Conservation (phyloP, 2,797 vertebrate species). For the Enteromius unitaeniatus region DNA sequence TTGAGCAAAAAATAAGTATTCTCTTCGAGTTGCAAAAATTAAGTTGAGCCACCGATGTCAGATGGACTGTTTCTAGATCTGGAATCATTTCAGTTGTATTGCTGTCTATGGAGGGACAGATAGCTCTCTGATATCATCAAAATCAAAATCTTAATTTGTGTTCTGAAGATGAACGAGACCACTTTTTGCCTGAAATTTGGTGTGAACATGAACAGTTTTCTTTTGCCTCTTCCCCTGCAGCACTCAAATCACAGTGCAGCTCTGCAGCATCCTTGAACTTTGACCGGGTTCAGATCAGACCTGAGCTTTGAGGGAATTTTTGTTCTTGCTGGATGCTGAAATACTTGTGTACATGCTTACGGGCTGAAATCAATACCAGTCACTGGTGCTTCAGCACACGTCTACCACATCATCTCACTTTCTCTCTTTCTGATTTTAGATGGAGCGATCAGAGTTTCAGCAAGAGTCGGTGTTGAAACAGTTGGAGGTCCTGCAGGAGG, state of each 20-base stretch:
- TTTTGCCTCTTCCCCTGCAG: not conserved
- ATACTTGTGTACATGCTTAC: not conserved
- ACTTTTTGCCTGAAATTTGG: not conserved
- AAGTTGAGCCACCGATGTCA: no score
- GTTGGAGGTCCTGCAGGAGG: conserved; percentile 96
- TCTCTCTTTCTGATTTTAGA: conserved; percentile 73
- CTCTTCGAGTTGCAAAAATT: no score
- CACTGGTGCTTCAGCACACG: not conserved
- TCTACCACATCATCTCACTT: conserved; percentile 8
- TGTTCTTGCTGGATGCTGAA: not conserved
- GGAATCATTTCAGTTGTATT: no score
- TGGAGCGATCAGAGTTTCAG: conserved; percentile 95
- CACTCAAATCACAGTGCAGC: conserved; percentile 15
- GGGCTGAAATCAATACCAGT: conserved; percentile 35
- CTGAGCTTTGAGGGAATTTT: conserved; percentile 22
- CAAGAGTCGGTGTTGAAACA: conserved; percentile 98
- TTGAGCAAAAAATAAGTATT: no score
- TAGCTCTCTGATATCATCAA: no score
- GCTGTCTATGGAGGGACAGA: no score
- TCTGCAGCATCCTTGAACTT: conserved; percentile 18
- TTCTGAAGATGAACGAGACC: not conserved
- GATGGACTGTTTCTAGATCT: no score
- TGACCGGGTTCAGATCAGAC: conserved; percentile 30
- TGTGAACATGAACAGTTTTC: not conserved
- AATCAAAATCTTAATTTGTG: no score